These are phyloP conservation scores for Zelleria hepariella DNA, from an alignment of 2,888 invertebrate species.

Conservation along the genomic window DNA sequence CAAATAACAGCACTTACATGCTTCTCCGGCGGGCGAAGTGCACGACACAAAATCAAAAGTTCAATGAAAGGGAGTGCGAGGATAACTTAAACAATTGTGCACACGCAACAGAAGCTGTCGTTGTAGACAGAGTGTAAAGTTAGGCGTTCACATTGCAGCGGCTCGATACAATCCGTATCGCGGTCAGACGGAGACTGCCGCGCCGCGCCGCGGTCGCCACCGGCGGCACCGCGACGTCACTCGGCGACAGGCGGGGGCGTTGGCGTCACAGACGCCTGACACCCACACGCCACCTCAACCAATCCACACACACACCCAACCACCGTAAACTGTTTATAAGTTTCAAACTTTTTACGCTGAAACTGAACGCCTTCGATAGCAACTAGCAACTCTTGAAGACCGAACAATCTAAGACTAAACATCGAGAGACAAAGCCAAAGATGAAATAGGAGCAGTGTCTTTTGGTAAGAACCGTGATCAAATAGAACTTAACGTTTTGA, in stretches of 20 bases:
- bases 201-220: constrained; percentile 14
- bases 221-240: constrained; percentile 16
- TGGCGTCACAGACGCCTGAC: constrained; percentile 23
- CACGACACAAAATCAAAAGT: constrained; percentile 34
- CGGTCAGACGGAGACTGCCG: constrained; percentile 63
- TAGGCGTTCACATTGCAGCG: constrained; percentile 69
- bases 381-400: background rate
- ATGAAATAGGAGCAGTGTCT: background rate
- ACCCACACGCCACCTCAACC: constrained; percentile 14
- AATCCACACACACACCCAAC: background rate
- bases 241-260: constrained; percentile 15
- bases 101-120: constrained; percentile 61
- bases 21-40: constrained; percentile 30
- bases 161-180: constrained; percentile 65
- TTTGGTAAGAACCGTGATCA: background rate
- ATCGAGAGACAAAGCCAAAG: background rate
- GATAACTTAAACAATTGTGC: constrained; percentile 1
- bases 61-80: constrained; percentile 23
- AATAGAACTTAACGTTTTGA: background rate
- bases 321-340: background rate
- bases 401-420: background rate
- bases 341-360: background rate
- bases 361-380: background rate
- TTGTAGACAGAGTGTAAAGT: constrained; percentile 57
- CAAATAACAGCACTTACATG: constrained; percentile 58